Base-by-base conservation (phyloP, 2,888 invertebrate genomes). In the Euspilapteryx auroguttella region DNA sequence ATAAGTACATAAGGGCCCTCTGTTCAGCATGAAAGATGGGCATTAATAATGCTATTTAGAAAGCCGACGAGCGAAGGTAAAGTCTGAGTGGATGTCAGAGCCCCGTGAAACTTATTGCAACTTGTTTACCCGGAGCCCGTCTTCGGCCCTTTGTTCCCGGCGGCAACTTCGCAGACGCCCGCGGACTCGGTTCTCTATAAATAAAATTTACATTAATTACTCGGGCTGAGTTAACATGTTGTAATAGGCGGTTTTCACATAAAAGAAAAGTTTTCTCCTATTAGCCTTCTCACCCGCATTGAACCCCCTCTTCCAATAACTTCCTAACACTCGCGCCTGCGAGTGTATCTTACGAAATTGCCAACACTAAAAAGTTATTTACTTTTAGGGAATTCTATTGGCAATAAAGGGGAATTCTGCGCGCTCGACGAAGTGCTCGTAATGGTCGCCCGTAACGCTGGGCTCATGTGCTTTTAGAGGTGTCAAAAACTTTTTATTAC, bases 201-300 rank as follows among this genome's bases (percentile, higher is more conserved):
- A 64, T 55, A 56, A 53, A 62, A 62, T 65, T 63, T 61, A 55
- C 63, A 65, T 63, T 59, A 42, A 61, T 61, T 59, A 55, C 48
- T 45, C 41, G 34, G 25, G 22, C 31, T 27, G 30, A 36, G 25
- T 26, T 26, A 44, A 37, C 14, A 40, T 44, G 42, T n/a, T n/a
- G n/a, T 49, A 53, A 45, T 47, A 48, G 38, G 39, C 29, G 22
- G 15, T 23, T 23, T 28, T 8, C 14, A 12, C n/a, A 11, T 23
- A 14, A 28, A 8, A 27, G 27, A 28, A 23, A 28, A 28, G 28
- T 23, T 22, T 14, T 14, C 11, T 28, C 12, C 12, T 27, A 21
- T 12, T 8, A n/a, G 12, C 9, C 8, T 13, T n/a, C n/a, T n/a
- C n/a, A n/a, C n/a, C n/a, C n/a, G n/a, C n/a, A n/a, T n/a, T n/a